Evolutionary conservation across 2,113 vertebrate species (phyloP).

Genomic region (Sigmodon hispidus): DNA sequence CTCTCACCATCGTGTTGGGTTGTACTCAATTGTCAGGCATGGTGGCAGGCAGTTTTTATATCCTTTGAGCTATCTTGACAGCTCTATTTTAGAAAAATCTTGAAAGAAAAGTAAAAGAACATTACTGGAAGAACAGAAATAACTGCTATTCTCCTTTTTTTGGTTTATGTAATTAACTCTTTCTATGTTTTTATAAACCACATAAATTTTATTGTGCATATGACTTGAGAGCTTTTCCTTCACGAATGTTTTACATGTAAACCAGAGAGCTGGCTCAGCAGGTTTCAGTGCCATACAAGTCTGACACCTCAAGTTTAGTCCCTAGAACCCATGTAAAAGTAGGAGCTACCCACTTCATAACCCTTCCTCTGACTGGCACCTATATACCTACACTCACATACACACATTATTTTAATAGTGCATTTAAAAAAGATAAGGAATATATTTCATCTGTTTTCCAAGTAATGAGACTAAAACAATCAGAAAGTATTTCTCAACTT

Average conservation of each 20-base stretch:
- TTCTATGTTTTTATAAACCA: background rate
- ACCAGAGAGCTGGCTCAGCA: background rate
- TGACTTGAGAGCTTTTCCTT: background rate
- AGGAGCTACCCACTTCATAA: background rate
- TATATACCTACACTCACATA: too few species aligned
- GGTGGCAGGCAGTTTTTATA: background rate
- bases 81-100: conserved; percentile 5
- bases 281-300: background rate
- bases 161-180: background rate
- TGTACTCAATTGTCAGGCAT: background rate
- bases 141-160: background rate
- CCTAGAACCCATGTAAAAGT: too few species aligned
- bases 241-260: background rate
- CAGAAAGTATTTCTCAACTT: background rate
- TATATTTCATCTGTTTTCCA: background rate
- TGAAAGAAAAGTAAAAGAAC: conserved; percentile 17
- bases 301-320: background rate
- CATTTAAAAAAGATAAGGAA: background rate
- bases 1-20: background rate
- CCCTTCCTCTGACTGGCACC: background rate
- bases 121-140: background rate
- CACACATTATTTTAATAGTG: too few species aligned
- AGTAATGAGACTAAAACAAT: background rate
- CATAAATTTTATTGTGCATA: background rate
- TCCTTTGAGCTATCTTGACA: background rate